Percentiles rank a stretch among this genome's conserved stretches.
Conservation (phyloP, 2,797 vertebrate genomes). For the Pseudochaenichthys georgianus region DNA sequence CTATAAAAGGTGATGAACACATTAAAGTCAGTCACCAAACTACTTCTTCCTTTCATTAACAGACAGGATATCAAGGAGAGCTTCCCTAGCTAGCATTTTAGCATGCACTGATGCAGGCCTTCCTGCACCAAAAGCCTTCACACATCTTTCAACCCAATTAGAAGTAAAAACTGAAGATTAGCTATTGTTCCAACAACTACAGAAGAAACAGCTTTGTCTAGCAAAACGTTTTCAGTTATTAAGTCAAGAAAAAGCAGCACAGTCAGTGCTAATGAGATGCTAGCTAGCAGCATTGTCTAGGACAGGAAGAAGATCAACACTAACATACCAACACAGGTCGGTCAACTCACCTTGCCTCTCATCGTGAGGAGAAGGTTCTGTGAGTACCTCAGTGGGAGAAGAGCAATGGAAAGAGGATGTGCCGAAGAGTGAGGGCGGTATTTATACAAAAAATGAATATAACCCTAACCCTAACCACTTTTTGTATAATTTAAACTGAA, state of each 20-base stretch:
- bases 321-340: rapidly evolving
- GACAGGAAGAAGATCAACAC: neutral
- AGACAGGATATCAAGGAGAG: neutral
- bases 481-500: too few species aligned
- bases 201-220: rapidly evolving
- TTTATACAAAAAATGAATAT: constrained; percentile 68
- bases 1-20: rapidly evolving
- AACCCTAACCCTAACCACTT: too few species aligned
- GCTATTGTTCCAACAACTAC: too few species aligned
- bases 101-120: constrained; percentile 5
- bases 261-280: too few species aligned
- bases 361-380: constrained; percentile 87
- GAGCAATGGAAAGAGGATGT: constrained; percentile 83
- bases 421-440: neutral
- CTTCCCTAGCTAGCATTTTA: neutral
- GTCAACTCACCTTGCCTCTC: constrained; percentile 93
- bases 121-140: neutral
- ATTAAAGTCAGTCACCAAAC: neutral
- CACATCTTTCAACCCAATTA: too few species aligned
- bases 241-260: rapidly evolving
- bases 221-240: neutral
- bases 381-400: constrained; percentile 85
- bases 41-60: neutral
- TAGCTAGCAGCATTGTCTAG: constrained; percentile 21
- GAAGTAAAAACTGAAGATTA: too few species aligned